Evolutionary conservation across 1,140 invertebrate genomes (phyloP).

Genomic region (Holotrichia oblita): DNA sequence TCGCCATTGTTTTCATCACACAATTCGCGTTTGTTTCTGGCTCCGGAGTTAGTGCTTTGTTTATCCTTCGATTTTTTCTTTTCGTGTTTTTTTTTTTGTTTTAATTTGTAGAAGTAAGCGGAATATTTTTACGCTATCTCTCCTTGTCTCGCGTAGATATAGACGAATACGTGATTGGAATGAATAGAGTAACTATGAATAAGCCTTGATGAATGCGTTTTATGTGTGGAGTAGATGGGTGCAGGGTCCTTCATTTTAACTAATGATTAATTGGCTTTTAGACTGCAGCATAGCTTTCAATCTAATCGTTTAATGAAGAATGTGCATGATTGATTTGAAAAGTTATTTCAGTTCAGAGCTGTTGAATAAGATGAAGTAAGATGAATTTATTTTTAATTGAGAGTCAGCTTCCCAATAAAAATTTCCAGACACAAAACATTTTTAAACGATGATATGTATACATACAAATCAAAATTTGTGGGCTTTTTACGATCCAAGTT

Average conservation of each 20-base stretch:
- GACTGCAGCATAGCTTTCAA: neutral
- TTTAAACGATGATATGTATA: too few species aligned
- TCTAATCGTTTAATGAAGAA: neutral
- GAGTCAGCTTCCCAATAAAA: too few species aligned
- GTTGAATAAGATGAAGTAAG: too few species aligned
- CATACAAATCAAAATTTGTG: too few species aligned
- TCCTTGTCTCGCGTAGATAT: neutral
- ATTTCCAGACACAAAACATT: too few species aligned
- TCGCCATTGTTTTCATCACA: conserved; percentile 31
- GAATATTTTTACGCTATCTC: neutral
- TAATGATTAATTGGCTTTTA: conserved; percentile 12
- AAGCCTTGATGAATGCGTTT: neutral
- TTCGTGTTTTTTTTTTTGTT: neutral
- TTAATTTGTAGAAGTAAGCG: conserved; percentile 19
- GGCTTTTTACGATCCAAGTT: too few species aligned
- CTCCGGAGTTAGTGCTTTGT: conserved; percentile 2
- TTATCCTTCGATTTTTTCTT: neutral
- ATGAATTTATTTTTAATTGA: too few species aligned
- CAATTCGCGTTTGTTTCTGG: conserved; percentile 12
- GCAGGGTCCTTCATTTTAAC: neutral
- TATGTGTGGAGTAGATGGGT: neutral
- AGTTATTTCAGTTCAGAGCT: too few species aligned
- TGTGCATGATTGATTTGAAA: too few species aligned
- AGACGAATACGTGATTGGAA: conserved; percentile 12
- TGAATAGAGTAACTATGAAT: conserved; percentile 14